These are phyloP conservation scores for Mantis religiosa DNA, from an alignment of 2,888 invertebrate genomes.

Conservation along the genomic window DNA sequence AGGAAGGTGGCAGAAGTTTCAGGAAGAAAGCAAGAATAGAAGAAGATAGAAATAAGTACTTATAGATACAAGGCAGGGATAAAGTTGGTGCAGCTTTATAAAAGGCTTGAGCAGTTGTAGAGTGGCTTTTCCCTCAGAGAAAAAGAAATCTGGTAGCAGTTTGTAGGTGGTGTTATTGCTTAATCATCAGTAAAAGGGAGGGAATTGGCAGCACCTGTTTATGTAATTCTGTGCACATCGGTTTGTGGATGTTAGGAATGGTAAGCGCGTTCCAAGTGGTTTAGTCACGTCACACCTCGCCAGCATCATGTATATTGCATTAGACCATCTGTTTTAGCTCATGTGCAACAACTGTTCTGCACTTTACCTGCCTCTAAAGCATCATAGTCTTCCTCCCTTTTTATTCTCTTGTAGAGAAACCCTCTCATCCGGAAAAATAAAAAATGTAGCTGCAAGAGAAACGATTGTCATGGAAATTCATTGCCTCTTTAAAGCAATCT, in stretches of 20 bases:
- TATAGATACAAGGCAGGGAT: too few relatives aligned
- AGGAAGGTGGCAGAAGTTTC: too few relatives aligned
- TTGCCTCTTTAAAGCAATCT: too few relatives aligned
- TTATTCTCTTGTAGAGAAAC: too few relatives aligned
- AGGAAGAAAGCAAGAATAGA: too few relatives aligned
- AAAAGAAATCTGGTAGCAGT: background rate
- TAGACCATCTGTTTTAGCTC: background rate
- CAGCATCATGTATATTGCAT: background rate
- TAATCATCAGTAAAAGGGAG: background rate
- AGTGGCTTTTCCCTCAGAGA: background rate
- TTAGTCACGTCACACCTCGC: background rate
- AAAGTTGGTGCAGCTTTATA: too few relatives aligned
- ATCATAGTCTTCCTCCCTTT: too few relatives aligned
- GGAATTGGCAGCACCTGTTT: background rate
- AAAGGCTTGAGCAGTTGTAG: too few relatives aligned
- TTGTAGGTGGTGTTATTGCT: background rate
- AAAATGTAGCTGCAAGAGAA: too few relatives aligned
- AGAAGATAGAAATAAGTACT: too few relatives aligned
- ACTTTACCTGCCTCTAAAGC: background rate
- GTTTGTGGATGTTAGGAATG: background rate
- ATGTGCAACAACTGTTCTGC: background rate
- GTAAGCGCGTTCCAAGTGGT: background rate
- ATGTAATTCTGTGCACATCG: background rate
- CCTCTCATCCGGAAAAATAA: too few relatives aligned
- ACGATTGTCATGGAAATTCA: too few relatives aligned